phyloP scores from a whole-genome alignment of 92 coral and sea anemone genomes.

The Zoanthus sansibaricus region DNA sequence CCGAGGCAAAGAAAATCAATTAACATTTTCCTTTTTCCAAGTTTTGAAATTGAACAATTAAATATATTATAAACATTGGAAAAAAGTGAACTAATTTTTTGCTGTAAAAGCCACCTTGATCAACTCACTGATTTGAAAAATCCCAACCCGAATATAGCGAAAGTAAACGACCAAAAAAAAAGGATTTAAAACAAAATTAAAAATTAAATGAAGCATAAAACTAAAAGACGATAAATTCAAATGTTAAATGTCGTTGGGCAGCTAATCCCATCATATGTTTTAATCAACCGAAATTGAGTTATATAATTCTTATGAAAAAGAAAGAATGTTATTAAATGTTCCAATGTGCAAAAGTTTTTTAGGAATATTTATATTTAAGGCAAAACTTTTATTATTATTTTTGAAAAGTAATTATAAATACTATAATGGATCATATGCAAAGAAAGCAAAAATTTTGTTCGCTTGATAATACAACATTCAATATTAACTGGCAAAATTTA shows the following conservation, averaged over 20 bases:
- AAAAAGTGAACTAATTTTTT: not conserved
- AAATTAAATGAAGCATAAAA: not conserved
- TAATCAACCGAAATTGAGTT: not conserved
- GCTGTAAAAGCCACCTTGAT: not conserved
- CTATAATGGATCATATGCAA: too few species aligned
- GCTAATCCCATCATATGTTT: not conserved
- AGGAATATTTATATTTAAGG: not conserved
- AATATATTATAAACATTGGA: not conserved
- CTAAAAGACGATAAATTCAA: too few species aligned
- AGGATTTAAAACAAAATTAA: not conserved
- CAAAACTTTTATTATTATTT: not conserved
- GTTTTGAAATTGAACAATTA: constrained; percentile 45
- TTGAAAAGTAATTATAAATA: not conserved
- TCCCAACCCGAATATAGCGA: not conserved
- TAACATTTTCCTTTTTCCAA: constrained; percentile 2
- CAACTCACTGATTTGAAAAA: not conserved
- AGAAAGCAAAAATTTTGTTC: not conserved
- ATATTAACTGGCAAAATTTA: not conserved
- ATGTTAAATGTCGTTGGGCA: not conserved
- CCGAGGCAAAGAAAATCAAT: constrained; percentile 21
- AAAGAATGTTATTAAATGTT: not conserved
- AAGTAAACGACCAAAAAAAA: not conserved
- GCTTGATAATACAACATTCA: not conserved
- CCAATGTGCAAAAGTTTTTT: not conserved
- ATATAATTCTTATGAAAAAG: not conserved